A percentile compares a stretch with the other conserved stretches of the same genome.
phyloP scores from a whole-genome alignment of 1,140 invertebrate genomes.

The Brachionus asplanchnoidis region DNA sequence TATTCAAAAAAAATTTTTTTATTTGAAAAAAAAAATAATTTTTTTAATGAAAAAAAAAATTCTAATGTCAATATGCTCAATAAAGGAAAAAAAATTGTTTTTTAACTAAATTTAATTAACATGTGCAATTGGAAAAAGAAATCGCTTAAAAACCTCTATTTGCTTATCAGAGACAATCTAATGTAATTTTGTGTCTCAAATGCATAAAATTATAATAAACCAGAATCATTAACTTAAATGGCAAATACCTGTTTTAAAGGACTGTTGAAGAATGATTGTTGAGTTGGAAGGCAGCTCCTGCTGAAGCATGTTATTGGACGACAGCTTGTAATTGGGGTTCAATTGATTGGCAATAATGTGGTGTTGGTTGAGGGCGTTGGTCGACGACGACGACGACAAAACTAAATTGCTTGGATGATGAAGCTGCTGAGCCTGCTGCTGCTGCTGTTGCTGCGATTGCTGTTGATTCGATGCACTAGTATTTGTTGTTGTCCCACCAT shows the following conservation, averaged over 20 bases:
- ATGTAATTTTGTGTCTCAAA: background rate
- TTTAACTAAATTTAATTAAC: background rate
- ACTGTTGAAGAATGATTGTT: background rate
- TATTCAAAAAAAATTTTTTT: no score
- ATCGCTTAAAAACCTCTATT: background rate
- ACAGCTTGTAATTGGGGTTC: background rate
- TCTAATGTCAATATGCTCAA: background rate
- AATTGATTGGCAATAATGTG: background rate
- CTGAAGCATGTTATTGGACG: background rate
- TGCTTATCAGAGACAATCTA: background rate
- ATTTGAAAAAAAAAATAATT: no score
- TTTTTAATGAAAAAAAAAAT: no score
- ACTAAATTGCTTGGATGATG: background rate
- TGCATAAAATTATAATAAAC: background rate
- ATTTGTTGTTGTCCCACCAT: constrained; percentile 38
- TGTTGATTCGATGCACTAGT: constrained; percentile 36
- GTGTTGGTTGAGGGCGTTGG: background rate
- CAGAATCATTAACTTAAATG: background rate
- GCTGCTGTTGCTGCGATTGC: background rate
- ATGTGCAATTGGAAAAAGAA: background rate
- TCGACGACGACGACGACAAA: constrained; percentile 11
- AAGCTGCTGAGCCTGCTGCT: background rate
- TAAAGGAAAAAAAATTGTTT: background rate
- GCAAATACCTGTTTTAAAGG: constrained; percentile 18
- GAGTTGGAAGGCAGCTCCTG: background rate